Conservation (phyloP, 1,140 invertebrate species). For the Triops cancriformis region DNA sequence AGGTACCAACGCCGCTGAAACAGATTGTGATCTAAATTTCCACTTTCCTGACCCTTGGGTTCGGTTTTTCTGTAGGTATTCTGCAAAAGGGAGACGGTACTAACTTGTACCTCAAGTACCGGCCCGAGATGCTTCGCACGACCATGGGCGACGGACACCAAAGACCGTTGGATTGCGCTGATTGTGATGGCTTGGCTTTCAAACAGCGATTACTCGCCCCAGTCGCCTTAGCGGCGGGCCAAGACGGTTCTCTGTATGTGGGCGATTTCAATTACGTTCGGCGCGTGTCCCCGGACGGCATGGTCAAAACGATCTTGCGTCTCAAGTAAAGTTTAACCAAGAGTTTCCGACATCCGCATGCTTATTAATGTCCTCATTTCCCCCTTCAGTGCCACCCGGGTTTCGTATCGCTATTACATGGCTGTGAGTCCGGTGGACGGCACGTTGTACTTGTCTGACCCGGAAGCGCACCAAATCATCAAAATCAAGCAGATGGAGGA, state of each 20-base stretch:
- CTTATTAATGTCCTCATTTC: not conserved
- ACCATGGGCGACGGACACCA: conserved; percentile 92
- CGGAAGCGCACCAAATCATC: conserved; percentile 70
- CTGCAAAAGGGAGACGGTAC: conserved; percentile 95
- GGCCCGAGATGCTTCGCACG: conserved; percentile 63
- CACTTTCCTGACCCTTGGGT: too few relatives aligned
- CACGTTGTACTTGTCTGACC: conserved; percentile 88
- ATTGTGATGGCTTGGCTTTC: conserved; percentile 76
- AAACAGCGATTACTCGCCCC: conserved; percentile 81
- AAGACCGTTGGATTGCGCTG: conserved; percentile 59
- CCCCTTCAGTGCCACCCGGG: conserved; percentile 66
- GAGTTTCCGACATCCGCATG: conserved; percentile 50
- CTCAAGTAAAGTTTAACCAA: conserved; percentile 56
- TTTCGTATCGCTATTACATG: conserved; percentile 91
- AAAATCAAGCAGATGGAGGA: conserved; percentile 71
- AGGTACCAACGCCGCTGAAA: conserved; percentile 57
- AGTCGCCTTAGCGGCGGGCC: conserved; percentile 82
- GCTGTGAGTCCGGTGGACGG: conserved; percentile 91
- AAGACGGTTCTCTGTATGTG: conserved; percentile 92
- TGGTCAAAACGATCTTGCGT: conserved; percentile 82
- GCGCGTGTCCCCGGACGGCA: conserved; percentile 80
- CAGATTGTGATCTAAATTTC: conserved; percentile 7
- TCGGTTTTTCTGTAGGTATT: conserved; percentile 54
- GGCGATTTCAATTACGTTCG: conserved; percentile 94
- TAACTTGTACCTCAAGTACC: conserved; percentile 78